Conservation (phyloP, 1,140 invertebrate species). For the Varroa destructor region DNA sequence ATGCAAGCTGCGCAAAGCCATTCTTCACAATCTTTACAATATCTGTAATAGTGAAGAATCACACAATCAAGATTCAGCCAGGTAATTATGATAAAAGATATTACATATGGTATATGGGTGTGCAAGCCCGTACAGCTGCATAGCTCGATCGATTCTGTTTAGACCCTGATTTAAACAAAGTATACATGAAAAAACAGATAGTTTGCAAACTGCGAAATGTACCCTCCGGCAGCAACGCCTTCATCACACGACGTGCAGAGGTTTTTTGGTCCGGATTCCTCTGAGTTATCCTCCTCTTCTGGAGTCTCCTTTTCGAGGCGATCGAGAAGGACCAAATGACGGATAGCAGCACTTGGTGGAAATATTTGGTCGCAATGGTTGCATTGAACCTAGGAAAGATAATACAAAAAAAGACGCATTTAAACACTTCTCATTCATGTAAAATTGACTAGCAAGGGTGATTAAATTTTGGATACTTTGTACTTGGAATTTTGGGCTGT, state of each 20-base stretch:
- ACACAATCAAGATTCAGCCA: background rate
- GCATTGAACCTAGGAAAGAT: conserved; percentile 40
- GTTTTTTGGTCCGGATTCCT: conserved; percentile 43
- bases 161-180: background rate
- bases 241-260: conserved; percentile 73
- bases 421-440: background rate
- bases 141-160: background rate
- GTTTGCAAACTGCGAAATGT: conserved; percentile 38
- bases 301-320: conserved; percentile 39
- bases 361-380: conserved; percentile 48
- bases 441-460: conserved; percentile 17
- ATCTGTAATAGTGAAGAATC: background rate
- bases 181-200: background rate
- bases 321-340: conserved; percentile 60
- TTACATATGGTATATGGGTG: background rate
- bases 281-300: conserved; percentile 36
- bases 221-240: conserved; percentile 60
- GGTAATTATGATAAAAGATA: background rate
- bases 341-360: conserved; percentile 51
- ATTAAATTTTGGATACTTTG: conserved; percentile 20
- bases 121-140: background rate
- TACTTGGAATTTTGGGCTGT: conserved; percentile 35
- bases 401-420: conserved; percentile 35
- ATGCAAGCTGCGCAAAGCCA: conserved; percentile 81
- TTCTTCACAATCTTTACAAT: conserved; percentile 69